Evolutionary conservation across 2,797 vertebrate genomes (phyloP).

Genomic region (Cirrhinus molitorella): DNA sequence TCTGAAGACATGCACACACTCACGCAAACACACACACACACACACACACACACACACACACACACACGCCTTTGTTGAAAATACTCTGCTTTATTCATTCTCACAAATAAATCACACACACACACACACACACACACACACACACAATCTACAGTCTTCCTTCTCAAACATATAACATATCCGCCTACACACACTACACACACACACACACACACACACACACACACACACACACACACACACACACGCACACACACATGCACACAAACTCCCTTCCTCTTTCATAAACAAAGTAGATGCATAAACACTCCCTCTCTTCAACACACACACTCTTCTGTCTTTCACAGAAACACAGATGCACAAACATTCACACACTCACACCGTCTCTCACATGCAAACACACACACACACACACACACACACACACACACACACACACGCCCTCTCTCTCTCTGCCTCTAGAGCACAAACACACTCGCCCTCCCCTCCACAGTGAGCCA

Average conservation of each 20-base stretch:
- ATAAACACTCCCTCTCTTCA: constrained; percentile 71
- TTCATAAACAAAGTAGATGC: constrained; percentile 84
- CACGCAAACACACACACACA: constrained; percentile 59
- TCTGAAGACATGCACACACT: constrained; percentile 62
- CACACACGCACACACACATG: constrained; percentile 60
- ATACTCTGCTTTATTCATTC: constrained; percentile 60
- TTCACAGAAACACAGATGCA: constrained; percentile 68
- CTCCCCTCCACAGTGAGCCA: constrained; percentile 57
- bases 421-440: constrained; percentile 41
- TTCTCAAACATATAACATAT: constrained; percentile 73
- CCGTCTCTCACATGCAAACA: constrained; percentile 22
- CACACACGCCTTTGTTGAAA: constrained; percentile 42
- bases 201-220: constrained; percentile 58
- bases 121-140: too few species aligned
- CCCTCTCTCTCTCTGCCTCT: constrained; percentile 73
- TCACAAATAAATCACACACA: constrained; percentile 67
- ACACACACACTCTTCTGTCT: constrained; percentile 4
- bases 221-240: constrained; percentile 60
- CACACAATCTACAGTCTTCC: constrained; percentile 61
- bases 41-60: constrained; percentile 66
- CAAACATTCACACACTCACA: constrained; percentile 68
- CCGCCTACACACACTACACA: constrained; percentile 72
- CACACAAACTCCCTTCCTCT: constrained; percentile 75
- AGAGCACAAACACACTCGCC: constrained; percentile 73
- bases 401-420: constrained; percentile 21